phyloP scores from a whole-genome alignment of 2,888 invertebrate genomes.

The Andrena bucephala region DNA sequence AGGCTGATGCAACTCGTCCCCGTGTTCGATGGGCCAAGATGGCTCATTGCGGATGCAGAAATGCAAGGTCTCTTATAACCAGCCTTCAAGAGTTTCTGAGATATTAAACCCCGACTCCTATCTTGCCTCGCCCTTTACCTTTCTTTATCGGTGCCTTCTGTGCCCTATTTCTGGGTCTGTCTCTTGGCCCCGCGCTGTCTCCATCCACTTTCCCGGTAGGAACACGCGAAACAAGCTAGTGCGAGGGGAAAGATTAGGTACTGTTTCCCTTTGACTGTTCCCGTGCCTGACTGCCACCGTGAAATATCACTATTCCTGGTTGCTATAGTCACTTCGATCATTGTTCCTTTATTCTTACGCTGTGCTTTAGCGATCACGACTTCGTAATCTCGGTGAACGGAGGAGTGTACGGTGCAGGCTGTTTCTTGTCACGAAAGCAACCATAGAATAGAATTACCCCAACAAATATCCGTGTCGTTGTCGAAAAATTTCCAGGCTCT shows the following conservation, averaged over 20 bases:
- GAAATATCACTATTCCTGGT: no score
- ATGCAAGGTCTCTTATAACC: constrained; percentile 76
- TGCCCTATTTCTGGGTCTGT: constrained; percentile 29
- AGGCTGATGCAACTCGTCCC: constrained; percentile 65
- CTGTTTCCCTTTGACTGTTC: background rate
- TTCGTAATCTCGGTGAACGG: no score
- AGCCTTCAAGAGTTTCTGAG: constrained; percentile 70
- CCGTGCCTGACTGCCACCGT: no score
- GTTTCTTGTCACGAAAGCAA: no score
- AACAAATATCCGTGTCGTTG: no score
- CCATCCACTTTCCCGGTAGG: constrained; percentile 41
- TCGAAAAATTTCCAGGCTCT: background rate
- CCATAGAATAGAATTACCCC: no score
- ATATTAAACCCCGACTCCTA: constrained; percentile 76
- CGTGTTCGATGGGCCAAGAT: constrained; percentile 58
- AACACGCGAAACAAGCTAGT: constrained; percentile 43
- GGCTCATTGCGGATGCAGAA: constrained; percentile 78
- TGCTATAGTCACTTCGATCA: no score
- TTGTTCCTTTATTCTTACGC: no score
- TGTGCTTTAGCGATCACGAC: no score
- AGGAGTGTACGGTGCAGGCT: no score
- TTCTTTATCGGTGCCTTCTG: constrained; percentile 7
- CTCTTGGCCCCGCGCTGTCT: constrained; percentile 10
- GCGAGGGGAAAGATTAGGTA: constrained; percentile 1
- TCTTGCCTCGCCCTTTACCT: background rate